A percentile compares a stretch with the other conserved stretches of the same genome.
Conservation (phyloP, 2,888 invertebrate species). For the Polylopha cassiicola region DNA sequence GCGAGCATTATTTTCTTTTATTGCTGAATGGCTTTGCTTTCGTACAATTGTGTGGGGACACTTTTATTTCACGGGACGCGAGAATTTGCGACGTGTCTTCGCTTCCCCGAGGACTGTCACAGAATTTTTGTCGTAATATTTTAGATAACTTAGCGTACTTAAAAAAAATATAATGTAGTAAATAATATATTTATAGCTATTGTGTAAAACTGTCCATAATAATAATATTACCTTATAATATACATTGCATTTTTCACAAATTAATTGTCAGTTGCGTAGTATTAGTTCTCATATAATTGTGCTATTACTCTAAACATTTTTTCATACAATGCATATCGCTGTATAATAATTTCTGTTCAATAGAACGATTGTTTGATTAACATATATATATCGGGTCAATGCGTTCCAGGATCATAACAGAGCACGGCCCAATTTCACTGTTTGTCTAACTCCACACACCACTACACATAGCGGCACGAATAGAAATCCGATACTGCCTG, state of each 20-base stretch:
- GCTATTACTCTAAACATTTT: too few species aligned
- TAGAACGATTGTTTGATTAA: not conserved
- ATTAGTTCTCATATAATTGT: too few species aligned
- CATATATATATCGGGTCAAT: too few species aligned
- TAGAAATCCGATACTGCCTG: slow-evolving; percentile 12
- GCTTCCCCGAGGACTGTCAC: slow-evolving; percentile 27
- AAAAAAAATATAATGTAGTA: slow-evolving; percentile 1
- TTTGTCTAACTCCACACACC: slow-evolving; percentile 8
- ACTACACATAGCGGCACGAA: slow-evolving; percentile 4
- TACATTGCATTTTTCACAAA: too few species aligned
- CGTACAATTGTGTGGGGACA: slow-evolving; percentile 37
- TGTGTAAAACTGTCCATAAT: too few species aligned
- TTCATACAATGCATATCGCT: slow-evolving; percentile 5
- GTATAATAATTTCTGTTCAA: slow-evolving; percentile 4
- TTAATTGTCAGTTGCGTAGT: too few species aligned
- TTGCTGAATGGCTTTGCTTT: slow-evolving; percentile 42
- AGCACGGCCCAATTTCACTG: slow-evolving; percentile 14
- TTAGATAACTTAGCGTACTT: too few species aligned
- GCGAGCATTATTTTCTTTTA: slow-evolving; percentile 55
- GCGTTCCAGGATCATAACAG: slow-evolving; percentile 2
- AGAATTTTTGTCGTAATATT: too few species aligned
- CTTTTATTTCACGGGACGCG: slow-evolving; percentile 35
- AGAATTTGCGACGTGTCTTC: slow-evolving; percentile 35
- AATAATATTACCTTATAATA: too few species aligned
- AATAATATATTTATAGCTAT: too few species aligned